Percentiles rank a stretch among this genome's conserved stretches.
These are phyloP conservation scores for Acromyrmex echinatior DNA, from an alignment of 1,140 invertebrate species.

Conservation along the genomic window DNA sequence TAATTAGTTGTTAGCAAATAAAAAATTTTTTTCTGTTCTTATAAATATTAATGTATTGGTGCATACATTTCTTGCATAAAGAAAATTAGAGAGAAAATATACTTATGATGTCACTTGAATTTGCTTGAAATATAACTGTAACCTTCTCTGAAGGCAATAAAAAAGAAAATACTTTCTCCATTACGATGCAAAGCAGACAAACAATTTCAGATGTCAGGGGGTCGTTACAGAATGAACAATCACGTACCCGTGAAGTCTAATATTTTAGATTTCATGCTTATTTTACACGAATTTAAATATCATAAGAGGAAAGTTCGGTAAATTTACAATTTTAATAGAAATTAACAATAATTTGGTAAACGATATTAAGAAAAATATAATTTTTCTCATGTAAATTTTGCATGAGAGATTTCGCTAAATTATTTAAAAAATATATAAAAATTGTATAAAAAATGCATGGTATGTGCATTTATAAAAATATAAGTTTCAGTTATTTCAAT, in stretches of 20 bases:
- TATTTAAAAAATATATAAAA: background rate
- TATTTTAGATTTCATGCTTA: conserved; percentile 29
- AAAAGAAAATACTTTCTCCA: conserved; percentile 58
- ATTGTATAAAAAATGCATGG: background rate
- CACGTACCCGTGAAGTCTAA: conserved; percentile 7
- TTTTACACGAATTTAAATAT: background rate
- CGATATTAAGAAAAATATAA: background rate
- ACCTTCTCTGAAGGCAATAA: conserved; percentile 25
- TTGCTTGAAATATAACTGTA: conserved; percentile 30
- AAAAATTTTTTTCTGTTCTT: background rate
- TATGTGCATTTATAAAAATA: background rate
- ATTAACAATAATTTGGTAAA: background rate
- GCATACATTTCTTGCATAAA: background rate
- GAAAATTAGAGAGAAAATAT: background rate
- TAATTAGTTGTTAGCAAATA: background rate
- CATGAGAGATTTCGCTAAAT: background rate
- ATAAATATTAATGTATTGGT: background rate
- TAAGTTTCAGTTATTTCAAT: background rate
- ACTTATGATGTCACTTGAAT: background rate
- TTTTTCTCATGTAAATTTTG: background rate
- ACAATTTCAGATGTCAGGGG: conserved; percentile 26
- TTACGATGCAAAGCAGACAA: conserved; percentile 38
- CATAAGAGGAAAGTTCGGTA: background rate
- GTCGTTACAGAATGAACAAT: conserved; percentile 28
- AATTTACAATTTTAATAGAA: conserved; percentile 11